Evolutionary conservation across 1,140 invertebrate genomes (phyloP).

Genomic region (Cylas formicarius): DNA sequence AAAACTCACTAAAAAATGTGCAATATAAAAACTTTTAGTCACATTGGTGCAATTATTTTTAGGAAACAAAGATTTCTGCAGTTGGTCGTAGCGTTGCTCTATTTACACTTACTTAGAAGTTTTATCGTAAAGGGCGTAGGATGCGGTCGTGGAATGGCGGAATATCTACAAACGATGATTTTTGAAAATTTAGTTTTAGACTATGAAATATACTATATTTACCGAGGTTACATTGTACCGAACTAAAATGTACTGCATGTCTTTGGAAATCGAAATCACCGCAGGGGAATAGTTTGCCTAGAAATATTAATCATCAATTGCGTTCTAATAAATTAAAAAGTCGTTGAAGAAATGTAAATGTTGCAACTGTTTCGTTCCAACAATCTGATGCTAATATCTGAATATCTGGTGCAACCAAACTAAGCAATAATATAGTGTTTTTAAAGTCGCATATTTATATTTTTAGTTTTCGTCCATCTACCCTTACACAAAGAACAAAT

Average conservation of each 20-base stretch:
- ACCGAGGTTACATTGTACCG: slow-evolving; percentile 45
- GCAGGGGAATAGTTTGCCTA: slow-evolving; percentile 22
- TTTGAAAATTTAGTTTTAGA: background rate
- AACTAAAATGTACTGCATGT: slow-evolving; percentile 43
- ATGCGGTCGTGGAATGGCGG: slow-evolving; percentile 54
- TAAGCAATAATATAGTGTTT: background rate
- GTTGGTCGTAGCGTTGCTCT: too few relatives aligned
- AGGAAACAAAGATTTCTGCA: background rate
- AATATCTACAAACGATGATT: slow-evolving; percentile 48
- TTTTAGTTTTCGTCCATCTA: too few relatives aligned
- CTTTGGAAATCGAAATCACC: slow-evolving; percentile 39
- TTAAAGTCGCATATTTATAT: too few relatives aligned
- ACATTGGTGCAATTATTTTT: background rate
- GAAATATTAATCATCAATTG: too few relatives aligned
- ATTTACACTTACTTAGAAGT: slow-evolving; percentile 46
- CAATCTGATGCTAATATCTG: background rate
- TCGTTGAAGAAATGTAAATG: slow-evolving; percentile 23
- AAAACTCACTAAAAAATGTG: slow-evolving; percentile 36
- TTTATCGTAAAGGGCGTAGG: slow-evolving; percentile 51
- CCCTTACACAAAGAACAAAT: too few relatives aligned
- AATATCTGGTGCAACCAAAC: background rate
- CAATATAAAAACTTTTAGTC: background rate
- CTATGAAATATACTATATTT: slow-evolving; percentile 32
- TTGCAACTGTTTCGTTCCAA: slow-evolving; percentile 23
- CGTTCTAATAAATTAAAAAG: too few relatives aligned